These are phyloP conservation scores for Anoncus sp. DNA, from an alignment of 2,888 invertebrate species.

Conservation along the genomic window DNA sequence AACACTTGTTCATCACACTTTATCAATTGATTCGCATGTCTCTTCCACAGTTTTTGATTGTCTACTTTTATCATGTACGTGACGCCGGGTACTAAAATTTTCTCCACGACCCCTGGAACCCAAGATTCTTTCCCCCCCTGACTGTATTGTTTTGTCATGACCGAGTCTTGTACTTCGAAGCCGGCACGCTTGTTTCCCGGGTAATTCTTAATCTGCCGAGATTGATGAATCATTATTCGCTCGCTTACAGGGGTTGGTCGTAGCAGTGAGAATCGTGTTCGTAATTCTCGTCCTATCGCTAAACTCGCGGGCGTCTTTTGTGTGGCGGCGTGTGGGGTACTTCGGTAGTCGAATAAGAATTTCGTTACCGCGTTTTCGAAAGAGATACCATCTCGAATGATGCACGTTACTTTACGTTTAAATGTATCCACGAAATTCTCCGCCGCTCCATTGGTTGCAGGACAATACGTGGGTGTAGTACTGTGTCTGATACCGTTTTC, in stretches of 20 bases:
- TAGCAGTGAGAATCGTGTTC: constrained; percentile 49
- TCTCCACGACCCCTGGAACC: constrained; percentile 7
- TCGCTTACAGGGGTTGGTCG: constrained; percentile 31
- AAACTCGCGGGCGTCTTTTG: constrained; percentile 54
- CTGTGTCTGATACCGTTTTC: constrained; percentile 62
- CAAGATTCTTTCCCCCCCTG: constrained; percentile 26
- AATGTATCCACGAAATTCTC: constrained; percentile 55
- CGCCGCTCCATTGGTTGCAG: constrained; percentile 42
- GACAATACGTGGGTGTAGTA: constrained; percentile 55
- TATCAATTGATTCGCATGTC: constrained; percentile 41
- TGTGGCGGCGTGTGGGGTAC: constrained; percentile 57
- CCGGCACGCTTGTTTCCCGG: constrained; percentile 4
- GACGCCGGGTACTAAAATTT: constrained; percentile 22
- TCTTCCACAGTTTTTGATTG: constrained; percentile 16
- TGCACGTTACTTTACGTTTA: constrained; percentile 48
- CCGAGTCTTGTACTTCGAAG: constrained; percentile 31
- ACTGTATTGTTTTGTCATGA: constrained; percentile 32
- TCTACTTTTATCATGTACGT: constrained; percentile 20
- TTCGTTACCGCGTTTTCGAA: constrained; percentile 41
- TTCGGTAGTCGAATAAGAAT: constrained; percentile 60
- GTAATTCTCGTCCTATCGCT: constrained; percentile 36
- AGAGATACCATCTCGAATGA: constrained; percentile 26
- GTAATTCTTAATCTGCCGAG: constrained; percentile 41
- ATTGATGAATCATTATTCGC: constrained; percentile 18
- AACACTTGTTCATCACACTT: constrained; percentile 24